Evolutionary conservation across 2,797 vertebrate genomes (phyloP).

Genomic region (Hydrolagus colliei): DNA sequence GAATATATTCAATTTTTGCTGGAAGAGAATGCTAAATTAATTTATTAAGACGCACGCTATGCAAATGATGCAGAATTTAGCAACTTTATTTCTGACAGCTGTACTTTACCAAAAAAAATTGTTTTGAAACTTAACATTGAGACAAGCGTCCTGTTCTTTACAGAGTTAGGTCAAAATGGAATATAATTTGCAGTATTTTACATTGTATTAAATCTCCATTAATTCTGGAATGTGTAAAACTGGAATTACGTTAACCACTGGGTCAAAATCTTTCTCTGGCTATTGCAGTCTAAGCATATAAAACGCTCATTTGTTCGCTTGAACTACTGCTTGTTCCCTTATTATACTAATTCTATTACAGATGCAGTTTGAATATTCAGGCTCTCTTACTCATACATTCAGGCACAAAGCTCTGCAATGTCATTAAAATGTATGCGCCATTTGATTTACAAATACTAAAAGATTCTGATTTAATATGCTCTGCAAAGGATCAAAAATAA

Average conservation of each 20-base stretch:
- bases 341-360: neutral
- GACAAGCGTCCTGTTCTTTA: neutral
- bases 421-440: neutral
- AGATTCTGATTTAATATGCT: slow-evolving; percentile 6
- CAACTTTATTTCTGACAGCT: neutral
- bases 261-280: neutral
- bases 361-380: neutral
- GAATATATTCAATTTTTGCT: neutral
- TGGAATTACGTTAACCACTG: neutral
- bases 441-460: neutral
- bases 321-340: neutral
- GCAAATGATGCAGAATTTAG: neutral
- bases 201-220: neutral
- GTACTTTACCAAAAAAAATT: neutral
- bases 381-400: neutral
- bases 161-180: neutral
- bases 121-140: neutral
- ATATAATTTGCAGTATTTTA: neutral
- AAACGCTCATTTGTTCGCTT: neutral
- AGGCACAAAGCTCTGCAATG: neutral
- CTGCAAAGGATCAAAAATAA: neutral
- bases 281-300: neutral
- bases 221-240: neutral
- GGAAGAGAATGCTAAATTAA: neutral
- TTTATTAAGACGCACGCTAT: neutral